These are phyloP conservation scores for Drosophila bocqueti DNA, from an alignment of 1,140 invertebrate genomes.

Conservation along the genomic window DNA sequence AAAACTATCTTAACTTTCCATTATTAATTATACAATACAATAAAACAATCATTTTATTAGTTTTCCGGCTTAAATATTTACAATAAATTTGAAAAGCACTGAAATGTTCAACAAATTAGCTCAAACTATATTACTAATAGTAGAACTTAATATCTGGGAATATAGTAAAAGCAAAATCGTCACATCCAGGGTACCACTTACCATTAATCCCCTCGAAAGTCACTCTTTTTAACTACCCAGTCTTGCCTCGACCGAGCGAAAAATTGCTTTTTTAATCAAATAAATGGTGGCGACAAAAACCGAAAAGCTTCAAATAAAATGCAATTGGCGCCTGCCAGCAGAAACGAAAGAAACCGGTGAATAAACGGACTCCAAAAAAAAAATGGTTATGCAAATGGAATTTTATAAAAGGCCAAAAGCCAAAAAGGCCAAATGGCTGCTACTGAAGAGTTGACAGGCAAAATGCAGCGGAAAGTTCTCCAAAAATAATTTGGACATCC, in stretches of 20 bases:
- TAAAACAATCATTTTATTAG: too few species aligned
- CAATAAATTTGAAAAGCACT: too few species aligned
- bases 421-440: conserved; percentile 1
- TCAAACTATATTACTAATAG: too few species aligned
- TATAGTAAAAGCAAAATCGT: neutral
- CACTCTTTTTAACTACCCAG: conserved; percentile 7
- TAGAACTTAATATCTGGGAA: too few species aligned
- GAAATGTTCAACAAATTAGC: too few species aligned
- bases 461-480: conserved; percentile 38
- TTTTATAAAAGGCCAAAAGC: conserved; percentile 47
- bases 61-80: too few species aligned
- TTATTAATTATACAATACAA: too few species aligned
- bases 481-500: conserved; percentile 10
- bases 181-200: conserved; percentile 7
- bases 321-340: conserved; percentile 13
- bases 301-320: conserved; percentile 40
- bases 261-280: conserved; percentile 73
- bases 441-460: conserved; percentile 15
- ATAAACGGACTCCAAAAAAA: conserved; percentile 19
- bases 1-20: too few species aligned
- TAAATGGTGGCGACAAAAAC: conserved; percentile 34
- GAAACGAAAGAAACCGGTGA: conserved; percentile 1
- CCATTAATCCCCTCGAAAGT: neutral
- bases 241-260: conserved; percentile 2
- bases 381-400: conserved; percentile 55